phyloP scores from a whole-genome alignment of 2,113 vertebrate genomes.

The Channa maculata region DNA sequence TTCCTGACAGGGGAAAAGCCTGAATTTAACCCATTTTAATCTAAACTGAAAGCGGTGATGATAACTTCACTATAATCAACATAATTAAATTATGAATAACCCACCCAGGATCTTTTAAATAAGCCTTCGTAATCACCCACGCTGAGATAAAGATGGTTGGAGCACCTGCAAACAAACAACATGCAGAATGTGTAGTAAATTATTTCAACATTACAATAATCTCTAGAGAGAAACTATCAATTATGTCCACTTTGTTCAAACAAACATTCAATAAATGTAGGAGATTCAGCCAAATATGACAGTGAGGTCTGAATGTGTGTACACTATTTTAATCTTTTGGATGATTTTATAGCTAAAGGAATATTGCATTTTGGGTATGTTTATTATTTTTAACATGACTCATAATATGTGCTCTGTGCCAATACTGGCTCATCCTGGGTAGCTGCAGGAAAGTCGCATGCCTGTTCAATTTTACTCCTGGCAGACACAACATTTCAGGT shows the following conservation, averaged over 20 bases:
- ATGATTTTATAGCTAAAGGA: slow-evolving; percentile 29
- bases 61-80: slow-evolving; percentile 1
- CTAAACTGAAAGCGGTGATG: not conserved
- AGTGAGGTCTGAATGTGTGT: not conserved
- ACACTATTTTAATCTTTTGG: slow-evolving; percentile 29
- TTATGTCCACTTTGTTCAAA: slow-evolving; percentile 3
- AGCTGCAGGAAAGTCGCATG: slow-evolving; percentile 28
- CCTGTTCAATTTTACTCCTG: slow-evolving; percentile 31
- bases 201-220: slow-evolving; percentile 29
- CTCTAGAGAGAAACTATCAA: slow-evolving; percentile 14
- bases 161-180: slow-evolving; percentile 83
- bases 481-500: not conserved
- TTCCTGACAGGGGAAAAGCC: not conserved
- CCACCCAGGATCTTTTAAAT: slow-evolving; percentile 88
- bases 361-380: slow-evolving; percentile 29
- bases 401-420: slow-evolving; percentile 24
- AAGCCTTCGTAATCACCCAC: slow-evolving; percentile 89
- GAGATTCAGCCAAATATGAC: slow-evolving; percentile 8
- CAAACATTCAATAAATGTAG: not conserved
- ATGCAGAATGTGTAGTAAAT: slow-evolving; percentile 12
- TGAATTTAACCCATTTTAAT: not conserved
- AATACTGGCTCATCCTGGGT: slow-evolving; percentile 35
- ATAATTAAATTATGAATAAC: slow-evolving; percentile 50
- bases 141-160: slow-evolving; percentile 90
- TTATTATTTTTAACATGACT: slow-evolving; percentile 39